Evolutionary conservation across 1,140 invertebrate species (phyloP).

Genomic region (Drosophila lacteicornis): DNA sequence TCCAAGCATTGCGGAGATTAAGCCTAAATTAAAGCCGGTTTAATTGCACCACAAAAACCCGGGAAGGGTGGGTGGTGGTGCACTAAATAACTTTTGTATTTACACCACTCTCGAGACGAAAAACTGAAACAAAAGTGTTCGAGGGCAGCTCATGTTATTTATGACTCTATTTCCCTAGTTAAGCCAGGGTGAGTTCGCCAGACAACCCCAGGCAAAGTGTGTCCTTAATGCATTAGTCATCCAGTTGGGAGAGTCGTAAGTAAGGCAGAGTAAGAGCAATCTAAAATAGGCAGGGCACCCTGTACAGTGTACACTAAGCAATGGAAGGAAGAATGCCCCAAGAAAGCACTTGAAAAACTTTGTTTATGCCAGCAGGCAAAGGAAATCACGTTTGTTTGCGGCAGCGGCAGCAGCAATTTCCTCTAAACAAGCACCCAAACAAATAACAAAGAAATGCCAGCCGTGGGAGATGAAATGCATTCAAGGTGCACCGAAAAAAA

Average conservation of each 20-base stretch:
- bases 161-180: slow-evolving; percentile 60
- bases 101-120: slow-evolving; percentile 22
- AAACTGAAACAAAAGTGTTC: slow-evolving; percentile 30
- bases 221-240: slow-evolving; percentile 62
- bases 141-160: slow-evolving; percentile 57
- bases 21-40: slow-evolving; percentile 45
- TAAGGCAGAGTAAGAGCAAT: slow-evolving; percentile 5
- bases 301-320: background rate
- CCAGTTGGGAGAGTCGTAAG: slow-evolving; percentile 7
- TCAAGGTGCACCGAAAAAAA: slow-evolving; percentile 7
- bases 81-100: slow-evolving; percentile 31
- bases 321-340: slow-evolving; percentile 27
- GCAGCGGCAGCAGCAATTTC: slow-evolving; percentile 39
- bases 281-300: slow-evolving; percentile 20
- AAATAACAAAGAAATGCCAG: slow-evolving; percentile 46
- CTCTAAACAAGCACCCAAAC: slow-evolving; percentile 64
- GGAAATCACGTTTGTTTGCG: slow-evolving; percentile 49
- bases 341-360: slow-evolving; percentile 64
- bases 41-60: slow-evolving; percentile 36
- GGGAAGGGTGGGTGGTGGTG: slow-evolving; percentile 43
- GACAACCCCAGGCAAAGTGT: slow-evolving; percentile 43
- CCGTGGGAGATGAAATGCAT: slow-evolving; percentile 35
- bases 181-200: slow-evolving; percentile 49
- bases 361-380: slow-evolving; percentile 52
- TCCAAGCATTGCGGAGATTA: slow-evolving; percentile 39